Evolutionary conservation across 2,888 invertebrate species (phyloP).

Genomic region (Cryptophagus acutangulus): DNA sequence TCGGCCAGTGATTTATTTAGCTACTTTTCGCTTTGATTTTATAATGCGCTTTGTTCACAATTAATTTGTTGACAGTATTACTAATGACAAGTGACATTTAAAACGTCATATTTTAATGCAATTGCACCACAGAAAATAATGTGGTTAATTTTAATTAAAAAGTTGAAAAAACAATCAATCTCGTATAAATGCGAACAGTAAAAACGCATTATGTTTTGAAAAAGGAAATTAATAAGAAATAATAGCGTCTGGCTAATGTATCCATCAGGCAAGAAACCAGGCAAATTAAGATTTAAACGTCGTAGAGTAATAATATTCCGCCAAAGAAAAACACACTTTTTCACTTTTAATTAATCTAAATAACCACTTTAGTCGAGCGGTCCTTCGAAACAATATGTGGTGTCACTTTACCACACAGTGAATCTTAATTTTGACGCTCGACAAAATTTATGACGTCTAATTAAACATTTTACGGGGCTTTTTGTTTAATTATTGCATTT

Average conservation of each 20-base stretch:
- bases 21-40: neutral
- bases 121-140: neutral
- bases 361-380: constrained; percentile 46
- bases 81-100: too few relatives aligned
- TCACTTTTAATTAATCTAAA: constrained; percentile 49
- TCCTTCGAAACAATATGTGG: constrained; percentile 47
- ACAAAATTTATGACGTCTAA: constrained; percentile 47
- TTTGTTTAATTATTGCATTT: too few relatives aligned
- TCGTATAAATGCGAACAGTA: constrained; percentile 38
- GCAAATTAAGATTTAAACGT: neutral
- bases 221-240: constrained; percentile 38
- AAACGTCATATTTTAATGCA: too few relatives aligned
- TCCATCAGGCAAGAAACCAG: neutral
- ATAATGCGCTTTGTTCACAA: neutral
- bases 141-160: constrained; percentile 14
- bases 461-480: constrained; percentile 50
- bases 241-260: constrained; percentile 27
- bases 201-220: constrained; percentile 39
- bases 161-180: constrained; percentile 41
- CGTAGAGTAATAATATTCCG: neutral
- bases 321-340: constrained; percentile 43
- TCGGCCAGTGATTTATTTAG: too few relatives aligned
- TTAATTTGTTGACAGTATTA: too few relatives aligned
- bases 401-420: too few relatives aligned
- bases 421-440: constrained; percentile 46